A percentile compares a stretch with the other conserved stretches of the same genome.
Conservation (phyloP, 2,797 vertebrate species). For the Acestrorhynchus altus region DNA sequence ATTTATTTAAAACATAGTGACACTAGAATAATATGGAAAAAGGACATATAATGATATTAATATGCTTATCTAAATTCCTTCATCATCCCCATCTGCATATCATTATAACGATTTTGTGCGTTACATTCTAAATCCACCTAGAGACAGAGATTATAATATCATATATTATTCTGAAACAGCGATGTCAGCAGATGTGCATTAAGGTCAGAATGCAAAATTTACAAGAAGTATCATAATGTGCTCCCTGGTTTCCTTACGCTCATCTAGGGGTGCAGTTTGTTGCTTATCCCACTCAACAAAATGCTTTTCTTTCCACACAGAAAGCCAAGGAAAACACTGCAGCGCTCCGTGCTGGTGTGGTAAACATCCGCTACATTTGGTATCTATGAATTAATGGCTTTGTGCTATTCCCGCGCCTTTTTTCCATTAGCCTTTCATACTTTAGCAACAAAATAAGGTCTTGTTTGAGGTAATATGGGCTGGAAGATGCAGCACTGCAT, state of each 20-base stretch:
- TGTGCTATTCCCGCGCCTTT: background rate
- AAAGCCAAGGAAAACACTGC: constrained; percentile 48
- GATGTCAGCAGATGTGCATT: too few species aligned
- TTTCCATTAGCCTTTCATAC: constrained; percentile 10
- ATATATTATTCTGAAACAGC: too few species aligned
- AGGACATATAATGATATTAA: too few species aligned
- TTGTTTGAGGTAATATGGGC: background rate
- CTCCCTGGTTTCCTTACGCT: background rate
- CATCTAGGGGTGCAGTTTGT: constrained; percentile 5
- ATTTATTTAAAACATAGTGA: too few species aligned
- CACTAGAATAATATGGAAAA: too few species aligned
- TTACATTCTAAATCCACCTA: too few species aligned
- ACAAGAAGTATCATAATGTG: background rate
- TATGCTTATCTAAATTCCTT: too few species aligned
- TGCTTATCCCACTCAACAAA: constrained; percentile 33
- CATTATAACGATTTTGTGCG: too few species aligned
- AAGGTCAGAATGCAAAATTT: too few species aligned
- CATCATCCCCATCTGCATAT: too few species aligned
- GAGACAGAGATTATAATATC: too few species aligned
- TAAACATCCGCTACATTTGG: constrained; percentile 41
- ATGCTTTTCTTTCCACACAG: constrained; percentile 33
- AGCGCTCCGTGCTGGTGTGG: constrained; percentile 3
- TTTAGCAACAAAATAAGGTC: background rate
- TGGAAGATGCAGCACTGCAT: background rate
- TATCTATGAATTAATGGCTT: constrained; percentile 14